Evolutionary conservation across 2,113 vertebrate species (phyloP).

Genomic region (Ceuthmochares aereus): DNA sequence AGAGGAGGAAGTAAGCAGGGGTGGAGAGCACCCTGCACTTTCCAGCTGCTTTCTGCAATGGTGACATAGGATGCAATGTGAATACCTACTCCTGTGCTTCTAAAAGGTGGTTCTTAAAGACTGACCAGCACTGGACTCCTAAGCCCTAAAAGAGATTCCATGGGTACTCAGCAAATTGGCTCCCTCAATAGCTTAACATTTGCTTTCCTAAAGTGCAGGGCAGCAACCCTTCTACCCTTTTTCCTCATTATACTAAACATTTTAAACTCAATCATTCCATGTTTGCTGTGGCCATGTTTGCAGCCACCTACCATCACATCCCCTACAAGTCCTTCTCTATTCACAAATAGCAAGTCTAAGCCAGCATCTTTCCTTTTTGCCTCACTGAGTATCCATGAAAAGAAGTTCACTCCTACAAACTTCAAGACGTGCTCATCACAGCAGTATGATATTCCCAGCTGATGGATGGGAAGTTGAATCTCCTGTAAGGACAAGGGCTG

Average conservation of each 20-base stretch:
- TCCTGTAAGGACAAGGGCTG: background rate
- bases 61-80: too few species aligned
- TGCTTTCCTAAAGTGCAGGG: background rate
- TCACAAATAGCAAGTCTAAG: background rate
- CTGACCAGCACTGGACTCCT: background rate
- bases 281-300: background rate
- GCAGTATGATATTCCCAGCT: background rate
- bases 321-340: accelerated
- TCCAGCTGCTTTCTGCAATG: background rate
- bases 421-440: background rate
- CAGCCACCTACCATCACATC: background rate
- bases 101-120: background rate
- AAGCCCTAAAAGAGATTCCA: background rate
- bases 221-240: background rate
- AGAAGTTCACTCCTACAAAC: background rate
- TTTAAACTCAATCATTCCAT: background rate
- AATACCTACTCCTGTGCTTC: background rate
- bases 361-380: background rate
- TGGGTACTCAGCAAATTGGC: background rate
- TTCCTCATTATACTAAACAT: background rate
- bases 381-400: background rate
- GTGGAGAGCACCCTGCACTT: background rate
- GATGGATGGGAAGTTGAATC: background rate
- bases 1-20: background rate
- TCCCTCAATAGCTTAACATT: background rate